Percentiles rank a stretch among this genome's conserved stretches.
These are phyloP conservation scores for Allobates femoralis DNA, from an alignment of 2,797 vertebrate genomes.

Conservation along the genomic window DNA sequence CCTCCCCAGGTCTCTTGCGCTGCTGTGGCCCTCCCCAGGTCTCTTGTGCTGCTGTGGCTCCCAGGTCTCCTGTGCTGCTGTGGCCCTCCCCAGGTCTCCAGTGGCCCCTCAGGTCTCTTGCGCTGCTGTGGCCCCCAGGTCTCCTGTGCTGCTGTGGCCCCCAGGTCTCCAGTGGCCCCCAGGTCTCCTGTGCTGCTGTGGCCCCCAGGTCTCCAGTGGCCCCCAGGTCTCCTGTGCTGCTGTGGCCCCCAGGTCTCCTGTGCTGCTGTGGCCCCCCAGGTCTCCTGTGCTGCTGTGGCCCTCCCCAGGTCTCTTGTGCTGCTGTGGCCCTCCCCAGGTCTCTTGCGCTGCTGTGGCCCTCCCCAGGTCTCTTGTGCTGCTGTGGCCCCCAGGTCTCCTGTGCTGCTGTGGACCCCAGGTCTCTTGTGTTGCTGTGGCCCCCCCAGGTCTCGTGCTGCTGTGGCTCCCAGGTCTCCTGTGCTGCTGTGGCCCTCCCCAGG, in stretches of 20 bases:
- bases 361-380: constrained; percentile 75
- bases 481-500: too few relatives aligned
- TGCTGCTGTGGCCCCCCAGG: too few relatives aligned
- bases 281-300: constrained; percentile 79
- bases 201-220: constrained; percentile 74
- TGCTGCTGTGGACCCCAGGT: constrained; percentile 75
- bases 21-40: constrained; percentile 77
- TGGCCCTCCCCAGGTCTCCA: too few relatives aligned
- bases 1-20: too few relatives aligned
- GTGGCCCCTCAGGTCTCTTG: constrained; percentile 73
- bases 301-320: constrained; percentile 74
- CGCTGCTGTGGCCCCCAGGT: too few relatives aligned
- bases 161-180: constrained; percentile 70
- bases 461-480: constrained; percentile 75
- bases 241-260: constrained; percentile 74
- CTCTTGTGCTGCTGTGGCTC: constrained; percentile 81
- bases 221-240: too few relatives aligned
- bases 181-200: constrained; percentile 77
- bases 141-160: constrained; percentile 78
- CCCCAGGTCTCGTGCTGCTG: too few relatives aligned
- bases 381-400: too few relatives aligned
- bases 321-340: too few relatives aligned
- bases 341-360: constrained; percentile 79
- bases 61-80: constrained; percentile 76
- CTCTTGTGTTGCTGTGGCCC: constrained; percentile 79